Evolutionary conservation across 2,113 vertebrate genomes (phyloP), one percentile per base, ranked within the genome.

Genomic region (Sinocyclocheilus rhinocerous): DNA sequence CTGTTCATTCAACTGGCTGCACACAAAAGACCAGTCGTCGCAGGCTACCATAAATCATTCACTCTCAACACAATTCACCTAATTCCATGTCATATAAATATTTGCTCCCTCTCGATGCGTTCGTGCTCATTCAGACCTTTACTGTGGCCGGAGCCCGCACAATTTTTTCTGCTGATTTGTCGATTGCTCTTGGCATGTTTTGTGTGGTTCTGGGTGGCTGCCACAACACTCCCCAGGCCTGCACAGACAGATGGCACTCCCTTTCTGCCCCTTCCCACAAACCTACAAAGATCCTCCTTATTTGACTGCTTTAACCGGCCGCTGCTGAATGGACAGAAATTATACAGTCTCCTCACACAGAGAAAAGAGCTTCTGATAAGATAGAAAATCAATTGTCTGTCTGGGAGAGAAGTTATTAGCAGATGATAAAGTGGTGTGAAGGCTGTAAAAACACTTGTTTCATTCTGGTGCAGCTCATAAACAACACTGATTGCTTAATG

Each of bases 171-270:
- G 86, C 89, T 79, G 84, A 89, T 76, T 77, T 73, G 80, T 77
- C 13, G 48, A 50, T 87, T 81, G 77, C 42, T 84, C 36, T 80
- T 88, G 84, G 87, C 87, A 57, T 50, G 67, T 52, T 82, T 73
- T 61, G 76, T 65, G 67, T 69, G 29, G 69, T 70, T 88, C 79
- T 88, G 89, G 89, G 81, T 15, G 83, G 78, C 61, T 90, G 92
- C 93, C 93, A 94, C 92, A 92, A 86, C 87, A 11, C 65, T 87
- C 89, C 91, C 92, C 89, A 89, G 88, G 81, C 85, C 90, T 89
- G 77, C 86, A 90, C 87, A 93, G 91, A 92, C 94, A 94, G 94
- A 94, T 94, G 93, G 93, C 90, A 65, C 84, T 88, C 84, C 86
- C 85, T 70, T 90, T 67, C 36, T 82, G 81, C 84, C 20, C 76